These are phyloP conservation scores for Porites divaricata DNA, from an alignment of 92 coral and sea anemone species.

Conservation along the genomic window DNA sequence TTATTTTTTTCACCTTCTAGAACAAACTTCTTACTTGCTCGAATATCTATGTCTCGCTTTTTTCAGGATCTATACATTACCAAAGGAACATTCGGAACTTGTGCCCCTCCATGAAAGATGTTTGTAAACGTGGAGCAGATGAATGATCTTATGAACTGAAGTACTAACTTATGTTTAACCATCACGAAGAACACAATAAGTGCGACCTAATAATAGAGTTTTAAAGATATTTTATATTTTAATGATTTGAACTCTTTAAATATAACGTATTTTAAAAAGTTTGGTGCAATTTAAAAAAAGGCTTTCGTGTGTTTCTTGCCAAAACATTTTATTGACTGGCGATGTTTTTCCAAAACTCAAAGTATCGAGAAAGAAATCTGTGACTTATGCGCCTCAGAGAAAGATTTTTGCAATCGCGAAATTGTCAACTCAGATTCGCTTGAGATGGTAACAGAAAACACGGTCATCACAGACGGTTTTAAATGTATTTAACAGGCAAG, in stretches of 20 bases:
- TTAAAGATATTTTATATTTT: too few species aligned
- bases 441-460: neutral
- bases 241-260: too few species aligned
- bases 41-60: too few species aligned
- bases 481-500: too few species aligned
- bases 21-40: too few species aligned
- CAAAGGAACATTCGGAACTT: slow-evolving; percentile 4
- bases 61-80: neutral
- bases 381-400: neutral
- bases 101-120: slow-evolving; percentile 11
- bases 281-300: too few species aligned
- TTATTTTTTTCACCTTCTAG: too few species aligned
- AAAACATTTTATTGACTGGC: neutral
- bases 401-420: neutral
- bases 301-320: neutral
- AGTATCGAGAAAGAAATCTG: neutral
- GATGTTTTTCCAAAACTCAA: neutral
- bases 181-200: too few species aligned
- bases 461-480: neutral
- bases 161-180: too few species aligned
- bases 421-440: neutral
- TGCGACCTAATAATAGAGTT: too few species aligned
- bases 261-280: too few species aligned
- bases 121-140: neutral
- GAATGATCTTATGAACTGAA: too few species aligned